Evolutionary conservation across 2,888 invertebrate genomes (phyloP).

Genomic region (Synergus japonicus): DNA sequence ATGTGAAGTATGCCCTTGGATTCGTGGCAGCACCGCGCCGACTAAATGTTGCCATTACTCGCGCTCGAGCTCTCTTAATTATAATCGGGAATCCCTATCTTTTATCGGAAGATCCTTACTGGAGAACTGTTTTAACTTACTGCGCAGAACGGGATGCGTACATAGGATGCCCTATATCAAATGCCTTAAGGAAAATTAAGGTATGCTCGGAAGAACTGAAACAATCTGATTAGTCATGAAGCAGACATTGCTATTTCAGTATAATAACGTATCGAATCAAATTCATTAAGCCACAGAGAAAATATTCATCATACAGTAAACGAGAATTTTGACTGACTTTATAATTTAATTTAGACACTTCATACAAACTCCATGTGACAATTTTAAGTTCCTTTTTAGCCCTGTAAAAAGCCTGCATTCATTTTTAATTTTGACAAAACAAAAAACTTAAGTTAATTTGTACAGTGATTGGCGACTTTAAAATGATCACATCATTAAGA

Average conservation of each 20-base stretch:
- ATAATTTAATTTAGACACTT: background rate
- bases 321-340: background rate
- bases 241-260: background rate
- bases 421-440: background rate
- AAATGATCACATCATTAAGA: too few species aligned
- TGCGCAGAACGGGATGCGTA: slow-evolving; percentile 83
- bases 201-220: background rate
- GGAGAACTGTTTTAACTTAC: slow-evolving; percentile 83
- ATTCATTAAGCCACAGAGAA: background rate
- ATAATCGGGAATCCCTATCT: slow-evolving; percentile 91
- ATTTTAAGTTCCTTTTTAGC: background rate
- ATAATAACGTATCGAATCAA: background rate
- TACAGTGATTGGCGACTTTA: too few species aligned
- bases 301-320: background rate
- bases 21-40: slow-evolving; percentile 88
- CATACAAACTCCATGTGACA: background rate
- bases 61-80: slow-evolving; percentile 88
- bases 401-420: background rate
- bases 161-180: slow-evolving; percentile 82
- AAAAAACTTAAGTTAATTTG: too few species aligned
- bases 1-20: slow-evolving; percentile 82
- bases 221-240: background rate
- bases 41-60: slow-evolving; percentile 93
- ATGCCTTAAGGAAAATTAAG: background rate
- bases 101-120: slow-evolving; percentile 82